Evolutionary conservation across 53 echinoderm and acorn worm genomes (phyloP).

Genomic region (Luidia sarsii): DNA sequence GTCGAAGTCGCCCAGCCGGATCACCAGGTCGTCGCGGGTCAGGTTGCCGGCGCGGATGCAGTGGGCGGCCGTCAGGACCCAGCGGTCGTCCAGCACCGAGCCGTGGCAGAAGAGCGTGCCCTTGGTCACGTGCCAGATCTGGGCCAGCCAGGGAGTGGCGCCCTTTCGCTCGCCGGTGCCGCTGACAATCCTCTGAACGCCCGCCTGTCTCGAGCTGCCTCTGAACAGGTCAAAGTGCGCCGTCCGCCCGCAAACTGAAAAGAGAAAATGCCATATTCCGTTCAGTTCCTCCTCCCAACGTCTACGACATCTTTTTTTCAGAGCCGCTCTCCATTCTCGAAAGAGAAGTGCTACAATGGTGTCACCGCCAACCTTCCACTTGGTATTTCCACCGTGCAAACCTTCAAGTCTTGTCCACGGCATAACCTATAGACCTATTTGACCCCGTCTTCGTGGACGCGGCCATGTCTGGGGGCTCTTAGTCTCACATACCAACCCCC

Average conservation of each 20-base stretch:
- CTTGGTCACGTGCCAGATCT: constrained; percentile 72
- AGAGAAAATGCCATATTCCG: constrained; percentile 2
- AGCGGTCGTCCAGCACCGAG: constrained; percentile 81
- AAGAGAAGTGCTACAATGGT: too few species aligned
- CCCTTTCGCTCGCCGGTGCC: constrained; percentile 62
- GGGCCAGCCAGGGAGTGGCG: constrained; percentile 88
- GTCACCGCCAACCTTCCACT: too few species aligned
- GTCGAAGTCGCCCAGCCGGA: constrained; percentile 89
- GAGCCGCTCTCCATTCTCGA: too few species aligned
- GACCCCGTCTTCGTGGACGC: too few species aligned
- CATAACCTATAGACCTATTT: too few species aligned
- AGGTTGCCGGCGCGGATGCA: constrained; percentile 61
- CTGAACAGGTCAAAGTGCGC: not conserved
- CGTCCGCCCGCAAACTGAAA: constrained; percentile 52
- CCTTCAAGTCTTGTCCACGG: too few species aligned
- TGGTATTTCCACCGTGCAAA: too few species aligned
- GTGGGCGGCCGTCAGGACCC: constrained; percentile 95
- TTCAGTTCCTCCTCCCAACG: too few species aligned
- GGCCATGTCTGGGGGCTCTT: too few species aligned
- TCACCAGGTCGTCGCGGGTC: constrained; percentile 51
- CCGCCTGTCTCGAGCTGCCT: not conserved
- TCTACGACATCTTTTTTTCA: too few species aligned
- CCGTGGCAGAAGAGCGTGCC: constrained; percentile 82
- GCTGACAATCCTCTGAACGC: constrained; percentile 52
- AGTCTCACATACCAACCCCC: too few species aligned